These are phyloP conservation scores for Bactericera cockerelli DNA, from an alignment of 1,140 invertebrate genomes.

Conservation along the genomic window DNA sequence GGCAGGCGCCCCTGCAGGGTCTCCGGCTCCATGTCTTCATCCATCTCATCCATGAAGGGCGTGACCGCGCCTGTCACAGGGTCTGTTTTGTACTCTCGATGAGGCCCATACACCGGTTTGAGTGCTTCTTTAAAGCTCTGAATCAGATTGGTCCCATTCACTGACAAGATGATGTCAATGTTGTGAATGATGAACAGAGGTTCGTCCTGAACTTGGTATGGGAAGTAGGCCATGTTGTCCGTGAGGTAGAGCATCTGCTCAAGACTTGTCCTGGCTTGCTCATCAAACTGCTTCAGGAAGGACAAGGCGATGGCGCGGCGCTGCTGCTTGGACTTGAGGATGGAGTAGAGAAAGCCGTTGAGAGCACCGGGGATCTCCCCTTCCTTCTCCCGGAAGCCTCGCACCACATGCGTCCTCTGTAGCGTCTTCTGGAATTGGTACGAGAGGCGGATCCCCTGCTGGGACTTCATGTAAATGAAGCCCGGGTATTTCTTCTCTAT, in stretches of 20 bases:
- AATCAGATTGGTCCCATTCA: slow-evolving; percentile 80
- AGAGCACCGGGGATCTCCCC: slow-evolving; percentile 70
- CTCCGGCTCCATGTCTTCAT: slow-evolving; percentile 83
- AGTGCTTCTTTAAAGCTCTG: slow-evolving; percentile 69
- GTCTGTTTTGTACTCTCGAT: slow-evolving; percentile 22
- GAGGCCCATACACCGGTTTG: slow-evolving; percentile 30
- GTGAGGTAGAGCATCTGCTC: slow-evolving; percentile 91
- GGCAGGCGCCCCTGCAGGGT: slow-evolving; percentile 59
- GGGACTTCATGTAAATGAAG: slow-evolving; percentile 89
- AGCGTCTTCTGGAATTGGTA: slow-evolving; percentile 71
- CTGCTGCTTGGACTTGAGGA: slow-evolving; percentile 85
- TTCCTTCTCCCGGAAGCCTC: slow-evolving; percentile 60
- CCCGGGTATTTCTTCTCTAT: slow-evolving; percentile 99
- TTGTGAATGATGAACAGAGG: slow-evolving; percentile 96
- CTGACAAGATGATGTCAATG: slow-evolving; percentile 90
- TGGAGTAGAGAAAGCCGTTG: slow-evolving; percentile 91
- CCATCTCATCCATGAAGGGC: slow-evolving; percentile 45
- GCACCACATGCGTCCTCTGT: slow-evolving; percentile 46
- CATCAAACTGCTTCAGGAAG: slow-evolving; percentile 91
- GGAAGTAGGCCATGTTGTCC: slow-evolving; percentile 96
- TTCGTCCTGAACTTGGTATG: slow-evolving; percentile 94
- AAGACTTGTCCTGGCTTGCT: slow-evolving; percentile 74
- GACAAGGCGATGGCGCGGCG: slow-evolving; percentile 79
- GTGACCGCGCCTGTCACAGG: slow-evolving; percentile 23
- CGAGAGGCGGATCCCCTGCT: slow-evolving; percentile 69